Percentiles rank a stretch among this genome's conserved stretches.
Conservation (phyloP, 2,797 vertebrate genomes). For the Potorous gilbertii region DNA sequence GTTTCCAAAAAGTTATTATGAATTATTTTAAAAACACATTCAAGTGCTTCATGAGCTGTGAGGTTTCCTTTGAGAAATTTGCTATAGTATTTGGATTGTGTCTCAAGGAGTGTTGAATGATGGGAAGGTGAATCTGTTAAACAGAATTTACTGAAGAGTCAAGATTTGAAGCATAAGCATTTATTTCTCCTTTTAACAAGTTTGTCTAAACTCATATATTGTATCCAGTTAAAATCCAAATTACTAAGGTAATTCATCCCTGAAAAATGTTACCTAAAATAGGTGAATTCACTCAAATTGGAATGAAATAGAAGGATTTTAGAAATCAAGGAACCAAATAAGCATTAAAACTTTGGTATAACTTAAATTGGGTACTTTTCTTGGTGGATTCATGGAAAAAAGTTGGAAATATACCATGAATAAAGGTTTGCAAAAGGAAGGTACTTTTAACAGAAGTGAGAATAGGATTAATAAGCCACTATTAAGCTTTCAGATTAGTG, state of each 20-base stretch:
- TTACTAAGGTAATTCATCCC: not conserved
- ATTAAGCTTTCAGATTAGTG: not conserved
- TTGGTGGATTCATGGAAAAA: not conserved
- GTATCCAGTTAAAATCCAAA: not conserved
- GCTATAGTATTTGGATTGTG: not conserved
- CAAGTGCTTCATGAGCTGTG: not conserved
- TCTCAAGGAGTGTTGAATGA: not conserved
- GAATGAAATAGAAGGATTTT: not conserved
- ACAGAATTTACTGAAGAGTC: not conserved
- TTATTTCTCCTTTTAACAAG: not conserved
- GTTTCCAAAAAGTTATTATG: not conserved
- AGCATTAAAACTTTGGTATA: not conserved
- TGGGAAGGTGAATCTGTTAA: not conserved
- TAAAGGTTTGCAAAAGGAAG: not conserved
- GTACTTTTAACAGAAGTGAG: not conserved
- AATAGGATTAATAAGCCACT: not conserved
- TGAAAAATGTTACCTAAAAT: not conserved
- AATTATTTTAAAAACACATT: not conserved
- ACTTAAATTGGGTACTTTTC: not conserved
- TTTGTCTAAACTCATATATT: not conserved
- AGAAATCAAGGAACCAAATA: not conserved
- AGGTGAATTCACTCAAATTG: not conserved
- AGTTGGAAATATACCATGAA: not conserved
- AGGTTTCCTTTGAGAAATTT: not conserved
- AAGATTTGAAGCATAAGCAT: not conserved